Conservation (phyloP, 64 coral and sea anemone genomes). For the Trachythela sp. region DNA sequence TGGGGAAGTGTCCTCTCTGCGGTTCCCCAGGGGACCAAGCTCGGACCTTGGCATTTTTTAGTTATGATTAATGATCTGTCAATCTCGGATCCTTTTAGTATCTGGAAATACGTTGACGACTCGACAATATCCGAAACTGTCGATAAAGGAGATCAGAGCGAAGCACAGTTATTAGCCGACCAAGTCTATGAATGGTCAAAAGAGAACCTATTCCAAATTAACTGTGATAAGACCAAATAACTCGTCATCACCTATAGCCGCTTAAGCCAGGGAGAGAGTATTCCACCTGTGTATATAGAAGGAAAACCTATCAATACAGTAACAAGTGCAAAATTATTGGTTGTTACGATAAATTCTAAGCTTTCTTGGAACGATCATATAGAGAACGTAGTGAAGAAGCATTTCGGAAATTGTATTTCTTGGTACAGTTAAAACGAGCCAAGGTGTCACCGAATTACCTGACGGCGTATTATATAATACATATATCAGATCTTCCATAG, state of each 20-base stretch:
- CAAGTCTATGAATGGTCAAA: background rate
- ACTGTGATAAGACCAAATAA: constrained; percentile 31
- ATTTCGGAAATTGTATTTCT: constrained; percentile 34
- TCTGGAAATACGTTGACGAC: constrained; percentile 9
- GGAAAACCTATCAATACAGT: background rate
- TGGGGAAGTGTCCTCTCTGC: background rate
- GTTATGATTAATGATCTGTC: background rate
- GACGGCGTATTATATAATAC: background rate
- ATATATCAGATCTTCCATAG: constrained; percentile 28
- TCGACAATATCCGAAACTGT: background rate
- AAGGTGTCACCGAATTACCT: background rate
- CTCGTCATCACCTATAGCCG: constrained; percentile 16
- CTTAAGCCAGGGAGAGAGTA: background rate
- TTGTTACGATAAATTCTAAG: constrained; percentile 12
- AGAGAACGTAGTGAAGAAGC: constrained; percentile 28
- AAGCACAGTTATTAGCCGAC: background rate
- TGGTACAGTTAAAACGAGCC: constrained; percentile 28
- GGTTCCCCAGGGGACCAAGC: background rate
- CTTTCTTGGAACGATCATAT: constrained; percentile 39
- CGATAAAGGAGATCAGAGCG: background rate
- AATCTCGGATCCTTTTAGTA: background rate
- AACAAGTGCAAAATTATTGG: constrained; percentile 35
- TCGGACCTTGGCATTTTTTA: background rate
- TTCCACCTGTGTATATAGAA: background rate
- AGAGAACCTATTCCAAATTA: background rate